Evolutionary conservation across 2,888 invertebrate genomes (phyloP).

Genomic region (Eupelmus urozonus): DNA sequence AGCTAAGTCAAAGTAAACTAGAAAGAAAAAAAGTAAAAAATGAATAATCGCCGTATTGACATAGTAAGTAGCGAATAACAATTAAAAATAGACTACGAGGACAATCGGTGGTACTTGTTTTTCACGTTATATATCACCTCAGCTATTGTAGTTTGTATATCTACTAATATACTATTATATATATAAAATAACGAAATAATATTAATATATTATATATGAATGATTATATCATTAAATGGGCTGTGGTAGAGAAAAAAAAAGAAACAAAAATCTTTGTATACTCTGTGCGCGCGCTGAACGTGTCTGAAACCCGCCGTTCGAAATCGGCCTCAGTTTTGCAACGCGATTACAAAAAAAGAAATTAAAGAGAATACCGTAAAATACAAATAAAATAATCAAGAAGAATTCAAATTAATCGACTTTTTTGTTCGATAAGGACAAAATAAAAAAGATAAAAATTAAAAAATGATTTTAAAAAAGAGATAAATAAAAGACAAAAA

Average conservation of each 20-base stretch:
- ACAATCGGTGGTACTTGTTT: constrained; percentile 58
- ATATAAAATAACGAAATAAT: constrained; percentile 55
- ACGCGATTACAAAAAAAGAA: constrained; percentile 11
- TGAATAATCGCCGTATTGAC: constrained; percentile 39
- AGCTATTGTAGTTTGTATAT: constrained; percentile 56
- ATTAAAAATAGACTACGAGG: constrained; percentile 55
- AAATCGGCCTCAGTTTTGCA: constrained; percentile 37
- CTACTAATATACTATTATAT: constrained; percentile 52
- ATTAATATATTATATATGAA: constrained; percentile 65
- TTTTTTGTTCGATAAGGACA: constrained; percentile 12
- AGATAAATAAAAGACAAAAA: constrained; percentile 18
- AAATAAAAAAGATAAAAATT: neutral
- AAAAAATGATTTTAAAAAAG: constrained; percentile 20
- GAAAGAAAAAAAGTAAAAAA: constrained; percentile 27
- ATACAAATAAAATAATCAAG: constrained; percentile 29
- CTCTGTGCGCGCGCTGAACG: constrained; percentile 63
- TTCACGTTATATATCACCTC: constrained; percentile 55
- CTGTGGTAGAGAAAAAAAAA: constrained; percentile 71
- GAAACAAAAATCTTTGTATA: constrained; percentile 70
- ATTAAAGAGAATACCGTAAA: constrained; percentile 7
- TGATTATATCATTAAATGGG: constrained; percentile 69
- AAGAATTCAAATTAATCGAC: constrained; percentile 7
- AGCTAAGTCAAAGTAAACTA: constrained; percentile 37
- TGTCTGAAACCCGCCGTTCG: constrained; percentile 51
- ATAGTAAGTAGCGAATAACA: constrained; percentile 38